Percentiles rank a stretch among this genome's conserved stretches.
Evolutionary conservation across 2,797 vertebrate species (phyloP).

Genomic region (Erethizon dorsatum): DNA sequence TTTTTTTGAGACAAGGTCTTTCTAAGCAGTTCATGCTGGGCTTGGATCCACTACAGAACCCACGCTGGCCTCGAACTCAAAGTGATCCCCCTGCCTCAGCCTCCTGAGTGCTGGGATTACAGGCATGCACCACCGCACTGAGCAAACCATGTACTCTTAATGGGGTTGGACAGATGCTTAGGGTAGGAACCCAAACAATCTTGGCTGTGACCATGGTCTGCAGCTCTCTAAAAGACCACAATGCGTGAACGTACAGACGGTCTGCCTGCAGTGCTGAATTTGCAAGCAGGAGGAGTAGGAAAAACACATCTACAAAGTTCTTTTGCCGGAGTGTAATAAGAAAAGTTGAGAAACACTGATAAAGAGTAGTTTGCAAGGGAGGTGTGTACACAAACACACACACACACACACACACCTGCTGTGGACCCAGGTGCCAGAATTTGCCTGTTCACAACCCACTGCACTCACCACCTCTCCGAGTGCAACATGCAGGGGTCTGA

Average conservation of each 20-base stretch:
- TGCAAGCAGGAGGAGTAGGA: not conserved
- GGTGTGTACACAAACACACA: not conserved
- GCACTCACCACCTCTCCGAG: not conserved
- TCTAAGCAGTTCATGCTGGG: not conserved
- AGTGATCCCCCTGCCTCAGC: not conserved
- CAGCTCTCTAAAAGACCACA: not conserved
- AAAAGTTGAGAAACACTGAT: not conserved
- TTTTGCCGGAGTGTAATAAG: not conserved
- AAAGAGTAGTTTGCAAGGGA: too few species aligned
- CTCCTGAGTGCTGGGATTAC: not conserved
- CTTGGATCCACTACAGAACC: not conserved
- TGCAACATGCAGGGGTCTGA: not conserved
- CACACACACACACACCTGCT: not conserved
- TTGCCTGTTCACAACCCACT: not conserved
- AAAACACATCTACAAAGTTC: not conserved
- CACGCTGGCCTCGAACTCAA: not conserved
- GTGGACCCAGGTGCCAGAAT: not conserved
- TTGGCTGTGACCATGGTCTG: not conserved
- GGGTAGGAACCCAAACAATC: not conserved
- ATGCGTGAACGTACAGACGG: fast-evolving
- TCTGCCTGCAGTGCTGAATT: not conserved
- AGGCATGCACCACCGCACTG: not conserved
- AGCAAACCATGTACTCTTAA: fast-evolving
- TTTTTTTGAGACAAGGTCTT: not conserved
- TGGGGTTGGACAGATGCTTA: not conserved